Base-by-base conservation (phyloP, 2,797 vertebrate genomes). In the Phrynocephalus guinanensis region DNA sequence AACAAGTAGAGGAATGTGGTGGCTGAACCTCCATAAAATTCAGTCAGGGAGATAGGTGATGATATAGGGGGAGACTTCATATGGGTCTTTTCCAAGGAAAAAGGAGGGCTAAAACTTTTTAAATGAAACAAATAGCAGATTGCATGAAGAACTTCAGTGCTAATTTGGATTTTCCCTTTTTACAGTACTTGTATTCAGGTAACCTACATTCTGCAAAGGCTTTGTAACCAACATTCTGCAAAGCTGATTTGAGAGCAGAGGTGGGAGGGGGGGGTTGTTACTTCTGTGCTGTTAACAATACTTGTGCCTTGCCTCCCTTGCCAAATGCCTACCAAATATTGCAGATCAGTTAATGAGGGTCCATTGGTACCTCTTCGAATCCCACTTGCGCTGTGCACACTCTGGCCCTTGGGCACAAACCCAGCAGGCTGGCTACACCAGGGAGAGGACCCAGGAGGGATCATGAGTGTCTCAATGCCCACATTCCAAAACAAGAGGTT, bases 401-500 rank as follows among this genome's bases (percentile, higher is more conserved):
- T 13, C 33, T 63, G 71, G 8, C 70, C 78, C 44, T 16, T 18
- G 67, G 73, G 71, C 72, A 73, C 78, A 68, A 56, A 76, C 26
- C 78, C 86, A 38, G 44, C 66, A 78, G 52, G 30, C 33, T 63
- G 67, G 30, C 77, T 82, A 66, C 52, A 66, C 72, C 2, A 76
- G 48, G 38, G 68, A 70, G 26, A 56, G 89, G 82, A 67, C 6
- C 22, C 67, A 89, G 91, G 88, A 83, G 22, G 87, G 86, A 86
- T 91, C 10, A 3, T 90, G 70, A 28, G 73, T 88, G 81, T 87
- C 71, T 63, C 1, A 70, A 5, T 79, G 6, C 88, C 88, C 60
- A 1, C 93, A 95, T 93, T 95, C 92, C 93, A 93, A 85, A 92
- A 85, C 93, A 79, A 94, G 93, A 94, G 91, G 90, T 93, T 93